Percentiles rank a stretch among this genome's conserved stretches.
phyloP scores from a whole-genome alignment of 2,888 invertebrate species.

The Fragum whitleyi region DNA sequence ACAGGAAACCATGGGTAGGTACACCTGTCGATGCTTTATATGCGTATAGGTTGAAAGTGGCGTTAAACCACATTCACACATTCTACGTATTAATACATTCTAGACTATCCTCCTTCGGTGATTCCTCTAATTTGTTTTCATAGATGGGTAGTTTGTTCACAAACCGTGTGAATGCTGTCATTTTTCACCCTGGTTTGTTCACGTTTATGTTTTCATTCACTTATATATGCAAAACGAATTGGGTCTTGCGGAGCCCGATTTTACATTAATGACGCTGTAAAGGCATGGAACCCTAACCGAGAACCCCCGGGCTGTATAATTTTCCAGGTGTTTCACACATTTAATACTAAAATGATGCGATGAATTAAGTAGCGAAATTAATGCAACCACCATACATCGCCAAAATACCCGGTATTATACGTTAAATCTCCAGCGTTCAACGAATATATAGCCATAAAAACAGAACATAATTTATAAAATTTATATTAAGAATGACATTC shows the following conservation, averaged over 20 bases:
- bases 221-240: conserved; percentile 24
- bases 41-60: too few relatives aligned
- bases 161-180: conserved; percentile 13
- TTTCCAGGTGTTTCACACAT: conserved; percentile 22
- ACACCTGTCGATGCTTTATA: too few relatives aligned
- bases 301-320: conserved; percentile 10
- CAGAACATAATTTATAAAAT: too few relatives aligned
- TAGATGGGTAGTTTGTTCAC: not conserved
- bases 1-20: too few relatives aligned
- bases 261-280: conserved; percentile 14
- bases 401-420: not conserved
- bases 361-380: not conserved
- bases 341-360: not conserved
- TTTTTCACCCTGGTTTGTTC: conserved; percentile 6
- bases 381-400: not conserved
- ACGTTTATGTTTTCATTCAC: conserved; percentile 10
- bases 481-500: too few relatives aligned
- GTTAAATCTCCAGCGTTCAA: too few relatives aligned
- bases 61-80: too few relatives aligned
- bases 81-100: too few relatives aligned
- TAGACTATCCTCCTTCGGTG: not conserved
- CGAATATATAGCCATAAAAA: too few relatives aligned
- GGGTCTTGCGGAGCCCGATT: not conserved
- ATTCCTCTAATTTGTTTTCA: conserved; percentile 1
- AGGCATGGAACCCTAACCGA: not conserved